Evolutionary conservation across 2,113 vertebrate species (phyloP).

Genomic region (Tiliqua scincoides): DNA sequence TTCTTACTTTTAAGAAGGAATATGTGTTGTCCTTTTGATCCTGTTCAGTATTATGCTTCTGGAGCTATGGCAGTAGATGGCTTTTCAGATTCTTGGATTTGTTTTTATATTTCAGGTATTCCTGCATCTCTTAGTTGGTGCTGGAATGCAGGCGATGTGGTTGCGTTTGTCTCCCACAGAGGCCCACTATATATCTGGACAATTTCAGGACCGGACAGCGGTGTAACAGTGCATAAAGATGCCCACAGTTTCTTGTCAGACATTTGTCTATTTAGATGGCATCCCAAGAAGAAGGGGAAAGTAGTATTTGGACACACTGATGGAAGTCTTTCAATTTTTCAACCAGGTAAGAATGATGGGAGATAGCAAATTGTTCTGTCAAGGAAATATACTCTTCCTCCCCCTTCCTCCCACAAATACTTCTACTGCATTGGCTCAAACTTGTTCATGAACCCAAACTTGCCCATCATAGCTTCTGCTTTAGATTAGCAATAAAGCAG

Average conservation of each 20-base stretch:
- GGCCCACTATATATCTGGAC: slow-evolving; percentile 94
- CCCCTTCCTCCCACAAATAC: neutral
- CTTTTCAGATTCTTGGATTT: neutral
- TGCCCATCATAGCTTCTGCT: neutral
- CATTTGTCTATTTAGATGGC: slow-evolving; percentile 94
- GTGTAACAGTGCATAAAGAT: slow-evolving; percentile 90
- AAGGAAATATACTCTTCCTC: neutral
- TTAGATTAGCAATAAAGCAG: neutral
- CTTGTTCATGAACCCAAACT: neutral
- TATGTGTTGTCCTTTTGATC: neutral
- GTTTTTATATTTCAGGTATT: slow-evolving; percentile 77
- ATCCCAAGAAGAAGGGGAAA: slow-evolving; percentile 91
- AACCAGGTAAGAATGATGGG: slow-evolving; percentile 82
- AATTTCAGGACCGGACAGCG: slow-evolving; percentile 82
- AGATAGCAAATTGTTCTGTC: neutral
- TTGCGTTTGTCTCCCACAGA: slow-evolving; percentile 92
- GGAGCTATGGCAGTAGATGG: neutral
- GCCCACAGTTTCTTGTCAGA: slow-evolving; percentile 95
- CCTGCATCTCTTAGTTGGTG: slow-evolving; percentile 94
- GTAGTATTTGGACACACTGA: slow-evolving; percentile 94
- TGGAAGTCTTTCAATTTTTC: slow-evolving; percentile 94
- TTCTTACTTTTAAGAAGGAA: neutral
- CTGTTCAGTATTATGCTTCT: neutral
- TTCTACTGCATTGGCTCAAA: neutral
- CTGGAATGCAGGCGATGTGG: slow-evolving; percentile 84